phyloP scores from a whole-genome alignment of 2,113 vertebrate species.

The Apodemus speciosus region DNA sequence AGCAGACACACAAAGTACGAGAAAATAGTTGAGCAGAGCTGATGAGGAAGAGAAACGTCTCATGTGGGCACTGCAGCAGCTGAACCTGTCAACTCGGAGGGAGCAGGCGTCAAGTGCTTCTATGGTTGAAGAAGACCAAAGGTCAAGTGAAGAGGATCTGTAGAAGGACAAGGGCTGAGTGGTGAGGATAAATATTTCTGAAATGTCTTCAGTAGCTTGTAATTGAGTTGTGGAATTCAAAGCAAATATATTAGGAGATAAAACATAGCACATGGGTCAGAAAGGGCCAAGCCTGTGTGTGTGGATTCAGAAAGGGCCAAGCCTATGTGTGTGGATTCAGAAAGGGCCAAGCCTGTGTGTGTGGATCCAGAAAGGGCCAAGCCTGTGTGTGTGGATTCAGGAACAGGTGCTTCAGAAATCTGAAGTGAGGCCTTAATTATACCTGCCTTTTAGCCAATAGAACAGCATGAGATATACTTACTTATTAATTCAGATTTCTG shows the following conservation, averaged over 20 bases:
- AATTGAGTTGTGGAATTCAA: slow-evolving; percentile 54
- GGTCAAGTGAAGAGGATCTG: slow-evolving; percentile 71
- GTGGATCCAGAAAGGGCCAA: background rate
- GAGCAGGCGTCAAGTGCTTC: slow-evolving; percentile 57
- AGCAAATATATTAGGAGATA: slow-evolving; percentile 7
- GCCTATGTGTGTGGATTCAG: background rate
- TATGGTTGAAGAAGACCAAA: slow-evolving; percentile 60
- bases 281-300: background rate
- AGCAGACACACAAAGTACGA: background rate
- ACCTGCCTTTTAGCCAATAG: background rate
- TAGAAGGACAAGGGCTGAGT: slow-evolving; percentile 53
- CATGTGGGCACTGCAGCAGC: background rate
- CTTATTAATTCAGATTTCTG: background rate
- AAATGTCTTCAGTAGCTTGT: slow-evolving; percentile 67
- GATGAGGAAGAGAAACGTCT: slow-evolving; percentile 56
- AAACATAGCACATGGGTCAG: background rate
- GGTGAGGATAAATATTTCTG: slow-evolving; percentile 71
- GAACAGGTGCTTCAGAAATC: background rate
- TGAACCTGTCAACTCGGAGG: slow-evolving; percentile 51
- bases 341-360: background rate
- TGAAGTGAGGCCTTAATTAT: background rate
- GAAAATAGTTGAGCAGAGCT: slow-evolving; percentile 49
- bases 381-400: background rate
- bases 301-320: background rate
- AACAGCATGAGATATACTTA: background rate